Evolutionary conservation across 2,888 invertebrate species (phyloP), one percentile per base, ranked within the genome.

Genomic region (Folsomia manolachei): DNA sequence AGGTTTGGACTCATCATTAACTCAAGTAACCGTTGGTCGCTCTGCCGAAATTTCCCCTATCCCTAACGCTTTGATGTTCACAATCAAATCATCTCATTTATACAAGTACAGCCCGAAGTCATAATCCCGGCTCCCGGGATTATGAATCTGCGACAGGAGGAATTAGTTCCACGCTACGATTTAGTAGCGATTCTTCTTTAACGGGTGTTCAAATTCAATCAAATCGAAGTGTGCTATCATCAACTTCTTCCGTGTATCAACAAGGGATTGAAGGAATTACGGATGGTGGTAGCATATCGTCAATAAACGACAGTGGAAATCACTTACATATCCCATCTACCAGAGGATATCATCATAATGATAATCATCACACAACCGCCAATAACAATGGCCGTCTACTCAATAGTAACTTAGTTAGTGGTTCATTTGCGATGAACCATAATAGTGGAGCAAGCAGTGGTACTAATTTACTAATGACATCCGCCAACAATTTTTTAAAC

Each of bases 391-490:
- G 67, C 23, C 61, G 26, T 65, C 63, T 68, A n/a, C 26, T 27
- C 14, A 70, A 56, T 39, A 63, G 68, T 11, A 53, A 61, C 1
- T 7, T 9, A 11, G 11, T n/a, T 61, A 65, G 73, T 24, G 75
- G 75, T 65, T 75, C 76, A 11, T 76, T 76, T 65, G 63, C n/a
- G n/a, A n/a, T n/a, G n/a, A n/a, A n/a, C n/a, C n/a, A n/a, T n/a
- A n/a, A n/a, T n/a, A n/a, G n/a, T 65, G n/a, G 63, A 27, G n/a
- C 51, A 69, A 27, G 67, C 67, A 7, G 14, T 39, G 39, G 39
- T 39, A 68, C 53, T 27, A 76, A 78, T 66, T 56, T 77, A 51
- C 67, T 78, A 14, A 74, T 78, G 66, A 73, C 76, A 1, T 77
- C 78, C 2, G 75, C 78, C 11, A 78, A 78, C 66, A 68, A 69